Evolutionary conservation across 2,888 invertebrate genomes (phyloP), one percentile per base, ranked within the genome.

Genomic region (Chalcis sispes): DNA sequence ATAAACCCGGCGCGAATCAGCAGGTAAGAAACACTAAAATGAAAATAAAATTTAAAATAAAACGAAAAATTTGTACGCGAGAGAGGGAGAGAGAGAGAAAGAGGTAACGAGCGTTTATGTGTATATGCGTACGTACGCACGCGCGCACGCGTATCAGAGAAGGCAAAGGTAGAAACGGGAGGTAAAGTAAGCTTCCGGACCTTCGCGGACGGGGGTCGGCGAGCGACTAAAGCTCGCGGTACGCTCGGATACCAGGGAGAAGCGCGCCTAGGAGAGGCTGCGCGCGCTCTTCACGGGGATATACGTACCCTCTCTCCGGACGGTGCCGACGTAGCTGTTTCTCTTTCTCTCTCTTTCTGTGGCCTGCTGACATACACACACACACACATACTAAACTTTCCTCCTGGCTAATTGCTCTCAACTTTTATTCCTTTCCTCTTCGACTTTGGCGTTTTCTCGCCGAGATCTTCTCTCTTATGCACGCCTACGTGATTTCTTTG

Each of bases 141-240:
- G 72, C 64, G 64, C 59, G 73, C 56, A 66, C 40, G 59, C 54
- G 64, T 48, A n/a, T 20, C 10, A 25, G 48, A 46, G 48, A 42
- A 7, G 23, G n/a, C n/a, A 29, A 59, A 20, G 59, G 36, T n/a
- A 18, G 4, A 56, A 7, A 10, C 36, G 50, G 4, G 32, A 50
- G 72, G 32, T 1, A 56, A 13, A 23, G 18, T 18, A 13, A 56
- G 72, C 40, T 62, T 67, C 61, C 54, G 67, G 74, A 74, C 69
- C 85, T 83, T 80, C 85, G 80, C 85, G 82, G 79, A 83, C 85
- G 83, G 84, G 84, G 84, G 85, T 86, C 85, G 86, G 86, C 81
- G 85, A 84, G 85, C 85, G 86, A 87, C 87, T 87, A 85, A 84
- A 70, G 40, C 82, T 81, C 81, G 80, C 80, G 80, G 80, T n/a